These are phyloP conservation scores for Spheniscus mendiculus DNA, from an alignment of 2,113 vertebrate genomes.

Conservation along the genomic window DNA sequence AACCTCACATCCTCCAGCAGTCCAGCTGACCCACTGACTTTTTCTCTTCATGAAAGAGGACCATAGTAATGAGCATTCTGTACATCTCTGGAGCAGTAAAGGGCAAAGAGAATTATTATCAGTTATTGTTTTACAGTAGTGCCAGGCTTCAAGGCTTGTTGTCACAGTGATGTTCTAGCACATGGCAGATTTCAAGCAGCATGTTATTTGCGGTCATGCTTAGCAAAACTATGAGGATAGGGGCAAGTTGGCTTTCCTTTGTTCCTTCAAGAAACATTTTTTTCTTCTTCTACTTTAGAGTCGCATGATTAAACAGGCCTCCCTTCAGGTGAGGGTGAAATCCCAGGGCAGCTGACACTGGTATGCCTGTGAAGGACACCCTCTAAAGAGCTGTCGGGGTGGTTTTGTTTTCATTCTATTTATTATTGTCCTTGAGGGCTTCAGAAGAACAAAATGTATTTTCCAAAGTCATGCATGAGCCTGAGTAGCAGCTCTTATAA, in stretches of 20 bases:
- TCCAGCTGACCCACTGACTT: neutral
- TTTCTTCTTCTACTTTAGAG: neutral
- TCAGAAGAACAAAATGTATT: conserved; percentile 43
- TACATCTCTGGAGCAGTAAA: neutral
- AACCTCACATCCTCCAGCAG: neutral
- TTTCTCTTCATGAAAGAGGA: neutral
- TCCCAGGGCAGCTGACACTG: neutral
- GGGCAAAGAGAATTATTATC: conserved; percentile 1
- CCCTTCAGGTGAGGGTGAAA: conserved; percentile 28
- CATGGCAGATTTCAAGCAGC: neutral
- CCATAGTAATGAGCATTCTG: neutral
- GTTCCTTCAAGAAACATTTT: neutral
- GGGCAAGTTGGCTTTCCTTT: neutral
- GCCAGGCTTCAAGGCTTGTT: conserved; percentile 1
- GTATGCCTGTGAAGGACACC: conserved; percentile 16
- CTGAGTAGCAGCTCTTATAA: conserved; percentile 7
- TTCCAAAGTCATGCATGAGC: conserved; percentile 38
- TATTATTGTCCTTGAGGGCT: conserved; percentile 60
- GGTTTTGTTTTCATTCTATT: conserved; percentile 56
- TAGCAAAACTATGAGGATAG: neutral
- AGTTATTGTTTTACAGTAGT: neutral
- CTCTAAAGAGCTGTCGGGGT: neutral
- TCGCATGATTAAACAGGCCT: neutral
- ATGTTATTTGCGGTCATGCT: neutral
- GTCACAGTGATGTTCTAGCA: conserved; percentile 2